A percentile compares a stretch with the other conserved stretches of the same genome.
Conservation (phyloP, 1,140 invertebrate species). For the Myzus persicae region DNA sequence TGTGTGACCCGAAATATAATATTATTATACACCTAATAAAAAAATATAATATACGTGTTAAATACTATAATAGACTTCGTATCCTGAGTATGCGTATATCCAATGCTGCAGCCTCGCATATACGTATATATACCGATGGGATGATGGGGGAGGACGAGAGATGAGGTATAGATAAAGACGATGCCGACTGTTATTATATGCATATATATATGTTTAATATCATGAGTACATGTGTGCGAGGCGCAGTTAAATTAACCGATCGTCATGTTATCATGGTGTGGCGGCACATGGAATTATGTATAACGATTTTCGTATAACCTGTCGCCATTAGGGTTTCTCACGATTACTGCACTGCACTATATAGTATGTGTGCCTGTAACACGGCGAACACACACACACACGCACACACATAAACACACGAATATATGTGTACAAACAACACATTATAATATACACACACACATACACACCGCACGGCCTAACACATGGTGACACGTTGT, state of each 20-base stretch:
- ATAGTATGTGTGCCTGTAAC: neutral
- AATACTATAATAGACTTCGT: neutral
- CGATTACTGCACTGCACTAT: slow-evolving; percentile 6
- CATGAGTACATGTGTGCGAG: neutral
- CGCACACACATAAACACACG: neutral
- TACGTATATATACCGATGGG: neutral
- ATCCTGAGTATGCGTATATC: neutral
- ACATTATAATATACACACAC: neutral
- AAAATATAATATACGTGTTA: neutral
- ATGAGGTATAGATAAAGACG: slow-evolving; percentile 4
- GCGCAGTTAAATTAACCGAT: slow-evolving; percentile 55
- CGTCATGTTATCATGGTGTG: neutral
- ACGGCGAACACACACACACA: neutral
- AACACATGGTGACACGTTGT: slow-evolving; percentile 56
- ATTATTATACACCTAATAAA: neutral
- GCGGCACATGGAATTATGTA: slow-evolving; percentile 47
- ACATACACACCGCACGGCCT: neutral
- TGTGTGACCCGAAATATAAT: slow-evolving; percentile 30
- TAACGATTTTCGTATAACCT: slow-evolving; percentile 56
- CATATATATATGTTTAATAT: neutral
- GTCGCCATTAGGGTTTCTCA: slow-evolving; percentile 55
- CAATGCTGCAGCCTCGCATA: no score
- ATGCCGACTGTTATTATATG: slow-evolving; percentile 29
- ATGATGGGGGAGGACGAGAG: neutral
- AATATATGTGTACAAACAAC: neutral